These are phyloP conservation scores for Platichthys flesus DNA, from an alignment of 2,113 vertebrate species.

Conservation along the genomic window DNA sequence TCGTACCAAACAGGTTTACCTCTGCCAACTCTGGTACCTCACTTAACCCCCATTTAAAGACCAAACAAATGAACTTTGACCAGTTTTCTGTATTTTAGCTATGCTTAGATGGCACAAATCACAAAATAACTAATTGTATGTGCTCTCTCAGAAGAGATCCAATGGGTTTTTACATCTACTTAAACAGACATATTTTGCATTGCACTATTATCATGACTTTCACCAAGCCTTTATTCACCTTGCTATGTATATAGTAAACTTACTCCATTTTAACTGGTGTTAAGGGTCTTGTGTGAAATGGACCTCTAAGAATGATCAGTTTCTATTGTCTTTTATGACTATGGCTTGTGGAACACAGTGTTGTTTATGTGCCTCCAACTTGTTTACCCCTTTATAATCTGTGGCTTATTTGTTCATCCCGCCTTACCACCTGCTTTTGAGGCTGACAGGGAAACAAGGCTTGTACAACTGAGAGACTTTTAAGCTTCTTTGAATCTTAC, in stretches of 20 bases:
- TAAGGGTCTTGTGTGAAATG: neutral
- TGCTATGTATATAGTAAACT: neutral
- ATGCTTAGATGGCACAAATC: neutral
- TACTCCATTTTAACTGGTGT: neutral
- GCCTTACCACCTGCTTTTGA: slow-evolving; percentile 22
- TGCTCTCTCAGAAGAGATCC: neutral
- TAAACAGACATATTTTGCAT: slow-evolving; percentile 19
- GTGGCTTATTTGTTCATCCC: slow-evolving; percentile 41
- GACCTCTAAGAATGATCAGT: neutral
- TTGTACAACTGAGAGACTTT: slow-evolving; percentile 25
- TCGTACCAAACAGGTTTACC: slow-evolving; percentile 24
- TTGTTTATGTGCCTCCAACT: neutral
- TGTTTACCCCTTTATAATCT: slow-evolving; percentile 22
- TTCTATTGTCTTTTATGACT: neutral
- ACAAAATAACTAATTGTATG: neutral
- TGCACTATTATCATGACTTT: slow-evolving; percentile 5
- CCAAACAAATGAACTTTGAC: slow-evolving; percentile 3
- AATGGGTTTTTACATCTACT: neutral
- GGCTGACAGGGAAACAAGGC: slow-evolving; percentile 23
- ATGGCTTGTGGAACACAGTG: slow-evolving; percentile 1
- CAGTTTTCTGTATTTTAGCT: neutral
- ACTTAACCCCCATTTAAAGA: neutral
- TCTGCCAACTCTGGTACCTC: slow-evolving; percentile 33
- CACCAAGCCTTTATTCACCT: slow-evolving; percentile 8
- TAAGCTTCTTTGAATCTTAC: slow-evolving; percentile 38